phyloP scores from a whole-genome alignment of 2,797 vertebrate species.

The Naso thynnoides region DNA sequence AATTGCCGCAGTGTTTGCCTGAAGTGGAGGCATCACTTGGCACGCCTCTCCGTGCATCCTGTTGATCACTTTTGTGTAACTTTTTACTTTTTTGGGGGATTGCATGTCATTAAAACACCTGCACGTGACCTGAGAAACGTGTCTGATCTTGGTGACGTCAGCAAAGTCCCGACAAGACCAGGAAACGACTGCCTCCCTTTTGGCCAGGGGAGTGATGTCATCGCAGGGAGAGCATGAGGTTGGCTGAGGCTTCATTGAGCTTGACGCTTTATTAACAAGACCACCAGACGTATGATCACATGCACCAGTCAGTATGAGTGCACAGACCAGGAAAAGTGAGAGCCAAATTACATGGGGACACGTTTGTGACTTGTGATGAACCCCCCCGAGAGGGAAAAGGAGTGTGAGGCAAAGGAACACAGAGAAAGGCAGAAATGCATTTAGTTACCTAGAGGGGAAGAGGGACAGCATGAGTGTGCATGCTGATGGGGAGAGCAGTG shows the following conservation, averaged over 20 bases:
- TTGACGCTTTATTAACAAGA: constrained; percentile 60
- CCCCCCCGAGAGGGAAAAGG: constrained; percentile 33
- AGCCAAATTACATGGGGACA: constrained; percentile 40
- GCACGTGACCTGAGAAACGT: constrained; percentile 52
- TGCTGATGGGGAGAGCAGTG: constrained; percentile 72
- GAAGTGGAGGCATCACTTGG: constrained; percentile 14
- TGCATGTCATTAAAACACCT: constrained; percentile 46
- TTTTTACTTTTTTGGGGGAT: constrained; percentile 32
- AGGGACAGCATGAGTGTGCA: constrained; percentile 69
- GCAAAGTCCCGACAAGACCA: constrained; percentile 58
- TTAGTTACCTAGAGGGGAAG: constrained; percentile 49
- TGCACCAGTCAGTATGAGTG: constrained; percentile 48
- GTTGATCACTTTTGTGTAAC: constrained; percentile 26
- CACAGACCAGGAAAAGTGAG: constrained; percentile 39
- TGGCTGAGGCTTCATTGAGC: constrained; percentile 69
- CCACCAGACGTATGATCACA: constrained; percentile 58
- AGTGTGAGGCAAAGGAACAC: constrained; percentile 49
- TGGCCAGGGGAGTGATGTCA: constrained; percentile 79
- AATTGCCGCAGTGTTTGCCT: background rate
- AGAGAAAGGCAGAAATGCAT: constrained; percentile 51
- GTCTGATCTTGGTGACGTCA: constrained; percentile 64
- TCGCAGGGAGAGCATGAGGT: constrained; percentile 60
- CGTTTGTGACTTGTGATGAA: constrained; percentile 40
- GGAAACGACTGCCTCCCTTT: constrained; percentile 62
- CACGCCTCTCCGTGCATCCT: background rate